Evolutionary conservation across 30 jellyfish, hydroid and myxozoan species (phyloP), one percentile per base, ranked within the genome.

Genomic region (Pseudorhiza aurosa): DNA sequence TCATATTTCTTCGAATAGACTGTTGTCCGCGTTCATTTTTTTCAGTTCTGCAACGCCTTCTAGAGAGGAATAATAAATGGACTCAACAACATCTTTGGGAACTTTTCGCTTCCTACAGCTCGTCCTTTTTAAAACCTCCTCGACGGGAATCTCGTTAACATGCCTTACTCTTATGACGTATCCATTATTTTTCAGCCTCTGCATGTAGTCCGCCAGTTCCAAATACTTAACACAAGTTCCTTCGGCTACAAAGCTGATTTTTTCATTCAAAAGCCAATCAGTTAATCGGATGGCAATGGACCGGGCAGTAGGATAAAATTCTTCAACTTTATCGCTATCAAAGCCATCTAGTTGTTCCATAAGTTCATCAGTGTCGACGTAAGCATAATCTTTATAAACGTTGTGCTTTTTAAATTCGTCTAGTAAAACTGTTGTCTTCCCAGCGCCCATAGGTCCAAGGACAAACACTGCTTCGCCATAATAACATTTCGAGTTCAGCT

Each of bases 381-480:
- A 94, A 36, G 97, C 96, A 83, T 73, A 94, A 24, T 87, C 59
- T 31, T 72, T 68, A 58, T 82, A 94, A 14, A 50, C 58, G 8
- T 53, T 19, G 45, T 94, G 95, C 9, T 71, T 60, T 37, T 51
- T 72, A 94, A 94, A 68, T 18, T 82, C 93, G 21, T 73, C 83
- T 17, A 81, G 33, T 2, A 94, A 83, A 12, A 82, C 81, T 19
- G 96, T 87, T 3, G 97, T 67, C 58, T 94, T 94, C 0, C 99
- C 99, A 22, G 97, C 91, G 15, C 99, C 97, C 99, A 94, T 94
- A 10, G 99, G 95, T 12, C 99, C 99, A 21, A 94, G 75, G 27
- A 94, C 95, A 71, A 94, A 94, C 46, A 94, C 87, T 19, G 99
- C 99, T 56, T 80, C 95, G 19, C 81, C 82, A 60, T 4, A 81